phyloP scores from a whole-genome alignment of 1,140 invertebrate species.

The Andrena cerasifolii region DNA sequence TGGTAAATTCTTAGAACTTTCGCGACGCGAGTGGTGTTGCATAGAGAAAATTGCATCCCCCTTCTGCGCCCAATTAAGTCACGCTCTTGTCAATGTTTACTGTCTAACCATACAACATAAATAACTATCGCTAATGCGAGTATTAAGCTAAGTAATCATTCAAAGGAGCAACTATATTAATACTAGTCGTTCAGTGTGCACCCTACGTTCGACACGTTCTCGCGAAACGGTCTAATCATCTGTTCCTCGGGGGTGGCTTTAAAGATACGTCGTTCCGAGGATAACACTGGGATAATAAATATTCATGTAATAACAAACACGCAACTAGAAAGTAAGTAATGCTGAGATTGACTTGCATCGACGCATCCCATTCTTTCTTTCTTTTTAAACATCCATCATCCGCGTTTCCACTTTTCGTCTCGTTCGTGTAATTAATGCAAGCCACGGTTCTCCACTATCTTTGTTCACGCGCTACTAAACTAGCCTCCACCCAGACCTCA shows the following conservation, averaged over 20 bases:
- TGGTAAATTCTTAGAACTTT: neutral
- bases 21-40: neutral
- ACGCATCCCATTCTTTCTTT: neutral
- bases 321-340: slow-evolving; percentile 28
- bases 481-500: slow-evolving; percentile 54
- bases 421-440: neutral
- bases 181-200: slow-evolving; percentile 18
- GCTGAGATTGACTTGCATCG: slow-evolving; percentile 6
- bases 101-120: neutral
- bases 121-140: slow-evolving; percentile 16
- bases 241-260: neutral
- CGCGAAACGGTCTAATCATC: slow-evolving; percentile 10
- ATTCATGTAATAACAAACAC: slow-evolving; percentile 25
- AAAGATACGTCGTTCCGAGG: neutral
- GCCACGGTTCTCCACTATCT: slow-evolving; percentile 1
- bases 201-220: slow-evolving; percentile 12
- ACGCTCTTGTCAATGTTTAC: neutral
- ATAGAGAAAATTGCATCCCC: neutral
- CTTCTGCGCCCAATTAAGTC: neutral
- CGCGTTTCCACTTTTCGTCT: neutral
- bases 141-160: slow-evolving; percentile 10
- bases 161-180: slow-evolving; percentile 18
- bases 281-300: slow-evolving; percentile 38
- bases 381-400: neutral
- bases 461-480: slow-evolving; percentile 12